A percentile compares a stretch with the other conserved stretches of the same genome.
phyloP scores from a whole-genome alignment of 2,797 vertebrate genomes.

The Eulemur albifrons region DNA sequence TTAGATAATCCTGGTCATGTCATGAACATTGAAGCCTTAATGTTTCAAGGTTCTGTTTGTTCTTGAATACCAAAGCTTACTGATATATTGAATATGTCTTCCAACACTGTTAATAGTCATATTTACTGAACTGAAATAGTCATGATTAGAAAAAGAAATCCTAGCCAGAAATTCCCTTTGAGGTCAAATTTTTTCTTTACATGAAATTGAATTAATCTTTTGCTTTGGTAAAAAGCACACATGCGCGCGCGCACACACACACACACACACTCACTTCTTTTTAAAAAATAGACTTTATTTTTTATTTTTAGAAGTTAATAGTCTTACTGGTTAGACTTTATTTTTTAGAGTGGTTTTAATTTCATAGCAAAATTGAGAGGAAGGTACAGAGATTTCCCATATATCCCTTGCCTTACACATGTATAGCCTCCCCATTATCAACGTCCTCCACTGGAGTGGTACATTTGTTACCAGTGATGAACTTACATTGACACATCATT shows the following conservation, averaged over 20 bases:
- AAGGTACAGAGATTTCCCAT: not conserved
- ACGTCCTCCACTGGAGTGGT: too few species aligned
- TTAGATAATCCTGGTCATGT: constrained; percentile 43
- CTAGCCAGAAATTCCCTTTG: constrained; percentile 31
- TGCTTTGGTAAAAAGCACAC: not conserved
- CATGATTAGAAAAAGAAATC: constrained; percentile 54
- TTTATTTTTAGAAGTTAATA: too few species aligned
- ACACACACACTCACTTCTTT: not conserved
- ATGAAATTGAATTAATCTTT: constrained; percentile 51
- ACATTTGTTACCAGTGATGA: not conserved
- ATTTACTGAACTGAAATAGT: constrained; percentile 55
- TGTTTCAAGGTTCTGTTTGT: constrained; percentile 35
- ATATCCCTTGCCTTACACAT: not conserved
- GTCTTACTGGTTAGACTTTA: not conserved
- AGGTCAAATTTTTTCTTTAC: constrained; percentile 41
- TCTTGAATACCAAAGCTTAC: constrained; percentile 23
- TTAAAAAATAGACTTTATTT: not conserved
- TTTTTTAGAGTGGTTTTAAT: not conserved
- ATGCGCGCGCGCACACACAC: too few species aligned
- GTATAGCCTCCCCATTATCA: too few species aligned
- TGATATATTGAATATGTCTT: not conserved
- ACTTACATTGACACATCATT: not conserved
- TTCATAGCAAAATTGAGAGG: not conserved
- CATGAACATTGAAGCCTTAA: not conserved
- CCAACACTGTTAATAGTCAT: constrained; percentile 31